A percentile compares a stretch with the other conserved stretches of the same genome.
phyloP scores from a whole-genome alignment of 2,888 invertebrate genomes.

The Lepidochrysops patricia region DNA sequence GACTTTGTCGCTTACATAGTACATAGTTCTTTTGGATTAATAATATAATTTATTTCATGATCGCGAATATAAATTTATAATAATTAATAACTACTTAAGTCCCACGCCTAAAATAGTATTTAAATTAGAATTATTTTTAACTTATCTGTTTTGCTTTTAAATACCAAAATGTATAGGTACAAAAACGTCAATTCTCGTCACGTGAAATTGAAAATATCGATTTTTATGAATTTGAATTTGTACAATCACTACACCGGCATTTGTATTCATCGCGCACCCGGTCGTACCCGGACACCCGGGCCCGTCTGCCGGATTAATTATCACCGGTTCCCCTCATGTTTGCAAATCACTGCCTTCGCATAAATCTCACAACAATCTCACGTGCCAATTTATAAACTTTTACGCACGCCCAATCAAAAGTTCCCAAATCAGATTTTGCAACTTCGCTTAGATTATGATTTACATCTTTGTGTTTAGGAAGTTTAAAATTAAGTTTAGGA shows the following conservation, averaged over 20 bases:
- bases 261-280: constrained; percentile 62
- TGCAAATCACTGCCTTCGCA: constrained; percentile 49
- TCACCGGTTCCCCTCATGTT: constrained; percentile 60
- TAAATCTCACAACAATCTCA: constrained; percentile 4
- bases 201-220: constrained; percentile 6
- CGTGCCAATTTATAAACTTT: constrained; percentile 9
- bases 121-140: too few relatives aligned
- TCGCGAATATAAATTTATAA: too few relatives aligned
- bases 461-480: background rate
- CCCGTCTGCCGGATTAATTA: constrained; percentile 72
- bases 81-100: too few relatives aligned
- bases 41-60: too few relatives aligned
- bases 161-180: too few relatives aligned
- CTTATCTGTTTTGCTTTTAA: constrained; percentile 5
- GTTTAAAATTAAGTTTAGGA: background rate
- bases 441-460: background rate
- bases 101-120: too few relatives aligned
- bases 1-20: too few relatives aligned
- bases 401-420: background rate
- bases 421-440: background rate
- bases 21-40: too few relatives aligned
- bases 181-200: constrained; percentile 15
- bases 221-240: constrained; percentile 20
- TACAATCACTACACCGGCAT: constrained; percentile 37
- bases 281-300: constrained; percentile 47